Evolutionary conservation across 2,888 invertebrate genomes (phyloP), one percentile per base, ranked within the genome.

Genomic region (Aphidoletes aphidimyza): DNA sequence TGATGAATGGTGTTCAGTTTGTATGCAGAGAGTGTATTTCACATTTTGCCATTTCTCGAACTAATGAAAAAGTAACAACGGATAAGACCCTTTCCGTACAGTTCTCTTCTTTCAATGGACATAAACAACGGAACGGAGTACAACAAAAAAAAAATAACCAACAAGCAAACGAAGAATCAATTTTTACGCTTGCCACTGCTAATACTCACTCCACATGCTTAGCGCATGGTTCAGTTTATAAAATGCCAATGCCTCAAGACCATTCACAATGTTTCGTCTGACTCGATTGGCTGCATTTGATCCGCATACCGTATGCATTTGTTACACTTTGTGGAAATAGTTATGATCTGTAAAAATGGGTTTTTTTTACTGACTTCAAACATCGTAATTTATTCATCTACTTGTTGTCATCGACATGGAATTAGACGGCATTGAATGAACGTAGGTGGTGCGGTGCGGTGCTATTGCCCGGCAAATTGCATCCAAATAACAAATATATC

Each of bases 1-100:
- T 69, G 69, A 69, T 69, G 69, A 69, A 69, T 69, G 69, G 69
- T n/a, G n/a, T 30, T 69, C 30, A 30, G 69, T 69, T 69, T 30
- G 69, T 54, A 54, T 54, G 26, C 54, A 54, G 22, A 8, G 30
- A 9, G 1, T 2, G 30, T 34, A 19, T 30, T 54, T 47, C 47
- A 69, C 30, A 26, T 69, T 54, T 54, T 30, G 17, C 69, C 30
- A 69, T 69, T 30, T 69, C 69, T 30, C n/a, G 14, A 30, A 14
- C 69, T 69, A 30, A 30, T 69, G 69, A 69, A 69, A 26, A 69
- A 54, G 54, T 14, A 30, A 17, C 69, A 69, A 69, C 30, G 8
- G 34, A 69, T 30, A 14, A 34, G 17, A 9, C 1, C 9, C 30
- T 30, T 5, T n/a, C 30, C 69, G 42, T 42, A 14, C 14, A 9